phyloP scores from a whole-genome alignment of 23 tunicate species.

The Aplidium turbinatum region DNA sequence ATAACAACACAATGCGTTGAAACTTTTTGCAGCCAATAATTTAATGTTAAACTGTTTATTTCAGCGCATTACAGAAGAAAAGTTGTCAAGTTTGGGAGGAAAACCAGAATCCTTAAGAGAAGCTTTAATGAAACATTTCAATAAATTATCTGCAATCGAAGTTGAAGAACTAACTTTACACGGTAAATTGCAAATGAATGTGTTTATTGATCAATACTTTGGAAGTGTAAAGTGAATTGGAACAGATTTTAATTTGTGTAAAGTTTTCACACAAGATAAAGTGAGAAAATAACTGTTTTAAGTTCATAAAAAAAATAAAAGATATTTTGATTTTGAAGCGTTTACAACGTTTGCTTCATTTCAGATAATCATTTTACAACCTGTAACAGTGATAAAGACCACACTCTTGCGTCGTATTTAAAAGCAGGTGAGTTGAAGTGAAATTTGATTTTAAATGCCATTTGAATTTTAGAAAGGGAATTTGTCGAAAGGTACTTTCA shows the following conservation, averaged over 20 bases:
- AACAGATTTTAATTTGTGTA: no score
- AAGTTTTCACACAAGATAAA: no score
- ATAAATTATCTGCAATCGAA: constrained; percentile 55
- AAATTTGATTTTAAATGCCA: not conserved
- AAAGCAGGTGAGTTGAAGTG: constrained; percentile 37
- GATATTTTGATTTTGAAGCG: no score
- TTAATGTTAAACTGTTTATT: not conserved
- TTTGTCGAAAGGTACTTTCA: no score
- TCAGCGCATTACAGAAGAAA: constrained; percentile 54
- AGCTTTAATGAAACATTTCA: constrained; percentile 20
- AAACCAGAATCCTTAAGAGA: constrained; percentile 1
- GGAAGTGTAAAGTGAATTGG: no score
- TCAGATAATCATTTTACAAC: constrained; percentile 48
- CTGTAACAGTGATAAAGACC: constrained; percentile 47
- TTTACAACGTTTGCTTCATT: not conserved
- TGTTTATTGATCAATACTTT: not conserved
- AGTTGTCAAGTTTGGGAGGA: constrained; percentile 9
- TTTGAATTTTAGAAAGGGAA: no score
- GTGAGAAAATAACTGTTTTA: no score
- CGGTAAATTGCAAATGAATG: constrained; percentile 18
- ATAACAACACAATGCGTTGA: no score
- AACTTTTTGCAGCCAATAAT: not conserved
- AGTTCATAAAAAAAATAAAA: no score
- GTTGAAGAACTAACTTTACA: constrained; percentile 32
- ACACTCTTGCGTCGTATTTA: constrained; percentile 52